phyloP scores from a whole-genome alignment of 1,140 invertebrate species.

The Halesus radiatus region DNA sequence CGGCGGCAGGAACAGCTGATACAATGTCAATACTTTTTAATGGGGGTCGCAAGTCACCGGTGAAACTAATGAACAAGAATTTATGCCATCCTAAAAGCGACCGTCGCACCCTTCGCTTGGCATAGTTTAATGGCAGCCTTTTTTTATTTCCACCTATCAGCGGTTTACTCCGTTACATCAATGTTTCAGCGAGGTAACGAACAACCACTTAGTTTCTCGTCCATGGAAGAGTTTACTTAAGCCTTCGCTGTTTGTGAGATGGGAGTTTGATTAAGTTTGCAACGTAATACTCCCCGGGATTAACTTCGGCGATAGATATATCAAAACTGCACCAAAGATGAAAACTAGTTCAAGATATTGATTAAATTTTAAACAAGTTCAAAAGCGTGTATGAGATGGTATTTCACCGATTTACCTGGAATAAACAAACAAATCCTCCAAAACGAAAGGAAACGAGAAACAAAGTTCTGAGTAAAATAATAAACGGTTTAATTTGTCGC shows the following conservation, averaged over 20 bases:
- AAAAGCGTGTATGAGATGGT: too few species aligned
- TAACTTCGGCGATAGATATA: slow-evolving; percentile 14
- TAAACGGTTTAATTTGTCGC: too few species aligned
- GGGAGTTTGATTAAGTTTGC: slow-evolving; percentile 27
- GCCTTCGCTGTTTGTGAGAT: background rate
- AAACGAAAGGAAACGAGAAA: too few species aligned
- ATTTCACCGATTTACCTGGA: too few species aligned
- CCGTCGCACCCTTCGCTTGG: slow-evolving; percentile 8
- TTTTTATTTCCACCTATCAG: background rate
- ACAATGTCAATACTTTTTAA: slow-evolving; percentile 41
- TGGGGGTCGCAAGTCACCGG: slow-evolving; percentile 31
- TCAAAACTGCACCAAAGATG: slow-evolving; percentile 6
- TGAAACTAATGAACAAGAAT: slow-evolving; percentile 43
- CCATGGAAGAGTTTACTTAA: background rate
- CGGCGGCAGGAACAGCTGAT: background rate
- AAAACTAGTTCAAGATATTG: background rate
- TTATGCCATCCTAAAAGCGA: slow-evolving; percentile 29
- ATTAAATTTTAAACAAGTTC: too few species aligned
- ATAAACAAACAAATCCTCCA: too few species aligned
- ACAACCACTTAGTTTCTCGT: background rate
- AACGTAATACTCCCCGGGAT: background rate
- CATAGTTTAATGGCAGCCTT: slow-evolving; percentile 18
- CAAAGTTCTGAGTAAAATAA: too few species aligned
- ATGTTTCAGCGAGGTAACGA: background rate
- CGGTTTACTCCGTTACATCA: slow-evolving; percentile 6